Base-by-base conservation (phyloP, 2,797 vertebrate genomes). In the Poecilia gillii region DNA sequence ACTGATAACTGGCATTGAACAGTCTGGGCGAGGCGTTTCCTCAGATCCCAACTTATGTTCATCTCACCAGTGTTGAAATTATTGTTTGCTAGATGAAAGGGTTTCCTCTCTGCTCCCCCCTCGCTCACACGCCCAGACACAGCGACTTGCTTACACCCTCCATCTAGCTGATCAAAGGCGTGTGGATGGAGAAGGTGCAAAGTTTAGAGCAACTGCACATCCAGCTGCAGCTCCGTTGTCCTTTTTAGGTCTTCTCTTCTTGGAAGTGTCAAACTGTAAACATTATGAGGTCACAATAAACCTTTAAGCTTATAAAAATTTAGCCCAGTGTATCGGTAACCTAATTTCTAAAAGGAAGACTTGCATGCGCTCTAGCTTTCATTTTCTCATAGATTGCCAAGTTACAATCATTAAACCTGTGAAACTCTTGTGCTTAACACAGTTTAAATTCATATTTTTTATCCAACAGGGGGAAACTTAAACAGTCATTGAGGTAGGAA, bases 111-210 rank as follows among this genome's bases (percentile, higher is more conserved):
- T 64, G 62, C 62, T 59, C 28, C 57, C 55, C 49, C n/a, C 57
- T 23, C 57, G 14, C 28, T 14, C n/a, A 33, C 23, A 31, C 46
- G 31, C 68, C 9, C 72, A 43, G 28, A 59, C 57, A 59, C 45
- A 47, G 28, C 51, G 66, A 75, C 14, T 2, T 6, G 28, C 55
- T 6, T 62, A 31, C 70, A n/a, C 66, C 14, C 41, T 64, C 59
- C 14, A 5, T 76, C 70, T 75, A 39, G 73, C 80, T 85, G 87
- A 85, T 93, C 85, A 90, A 83, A 85, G 75, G 82, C 79, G 82
- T 73, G 81, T 18, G 49, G 49, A 36, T 25, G 75, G 78, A 70
- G 84, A 85, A 84, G 81, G 91, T 85, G 57, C 82, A 75, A 85
- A 86, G 78, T 84, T 77, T 83, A 76, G 55, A 84, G 80, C 79